Base-by-base conservation (phyloP, 2,113 vertebrate species). In the Edolisoma coerulescens region DNA sequence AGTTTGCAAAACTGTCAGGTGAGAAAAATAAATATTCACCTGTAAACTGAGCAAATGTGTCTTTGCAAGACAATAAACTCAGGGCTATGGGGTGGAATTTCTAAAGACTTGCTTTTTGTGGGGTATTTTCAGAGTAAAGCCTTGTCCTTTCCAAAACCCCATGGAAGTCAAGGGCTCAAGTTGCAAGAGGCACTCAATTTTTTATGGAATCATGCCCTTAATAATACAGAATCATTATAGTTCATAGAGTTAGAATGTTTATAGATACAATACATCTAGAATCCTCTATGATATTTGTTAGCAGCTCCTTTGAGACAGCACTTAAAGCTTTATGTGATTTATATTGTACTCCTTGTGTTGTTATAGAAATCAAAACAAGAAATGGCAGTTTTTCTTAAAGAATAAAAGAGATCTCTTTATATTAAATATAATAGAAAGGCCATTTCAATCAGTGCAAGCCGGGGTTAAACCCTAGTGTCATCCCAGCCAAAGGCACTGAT, bases 21-120 rank as follows among this genome's bases (percentile, higher is more conserved):
- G 76, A 91, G 59, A 91, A 96, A 90, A 94, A 92, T 41, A 96
- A 95, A 90, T 93, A 90, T 44, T 90, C 86, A 57, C 52, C 73
- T 90, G 41, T 87, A 90, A 90, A 89, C 53, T 89, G 69, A 84
- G 69, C 80, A 84, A 90, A 45, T 89, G 42, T 84, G 57, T 93
- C 76, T 86, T 90, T 93, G 49, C 0, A 0, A 93, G 65, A 69
- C 76, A 80, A 53, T 93, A 87, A 92, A 84, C 68, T 71, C 63
- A 37, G 67, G 76, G 16, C 50, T 59, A 2, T 68, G 76, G 73
- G 68, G n/a, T 81, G 14, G 83, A 86, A 96, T 96, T 94, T 81
- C 44, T 90, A 39, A 97, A 92, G 32, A 53, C 41, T 71, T 86
- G 32, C 11, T 60, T 88, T 88, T 78, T 68, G 41, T 75, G 81